Evolutionary conservation across 2,113 vertebrate genomes (phyloP).

Genomic region (Tringa solitaria): DNA sequence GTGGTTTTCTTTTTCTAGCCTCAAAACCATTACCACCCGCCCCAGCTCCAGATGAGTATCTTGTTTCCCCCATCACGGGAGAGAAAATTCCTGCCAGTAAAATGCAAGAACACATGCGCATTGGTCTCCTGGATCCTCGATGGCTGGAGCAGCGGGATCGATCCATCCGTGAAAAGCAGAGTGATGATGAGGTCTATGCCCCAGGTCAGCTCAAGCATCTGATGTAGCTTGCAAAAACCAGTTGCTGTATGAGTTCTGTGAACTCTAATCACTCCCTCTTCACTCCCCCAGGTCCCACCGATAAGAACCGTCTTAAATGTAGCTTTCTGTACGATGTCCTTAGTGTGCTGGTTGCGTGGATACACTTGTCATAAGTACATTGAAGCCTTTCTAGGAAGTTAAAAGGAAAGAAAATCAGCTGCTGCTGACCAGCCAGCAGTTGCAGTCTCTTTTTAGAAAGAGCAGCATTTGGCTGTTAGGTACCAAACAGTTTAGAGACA

Average conservation of each 20-base stretch:
- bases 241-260: neutral
- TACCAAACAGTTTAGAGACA: neutral
- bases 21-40: slow-evolving; percentile 83
- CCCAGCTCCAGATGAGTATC: slow-evolving; percentile 86
- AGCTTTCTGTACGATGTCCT: neutral
- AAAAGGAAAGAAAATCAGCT: neutral
- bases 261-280: neutral
- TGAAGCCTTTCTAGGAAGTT: neutral
- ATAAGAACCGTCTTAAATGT: neutral
- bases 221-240: accelerated
- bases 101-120: slow-evolving; percentile 99
- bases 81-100: slow-evolving; percentile 98
- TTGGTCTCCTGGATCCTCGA: slow-evolving; percentile 94
- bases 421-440: neutral
- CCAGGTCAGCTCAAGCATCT: slow-evolving; percentile 72
- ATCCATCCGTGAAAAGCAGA: slow-evolving; percentile 94
- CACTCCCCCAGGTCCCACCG: accelerated
- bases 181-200: slow-evolving; percentile 95
- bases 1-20: slow-evolving; percentile 72
- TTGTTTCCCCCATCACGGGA: slow-evolving; percentile 97
- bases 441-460: neutral
- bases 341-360: neutral
- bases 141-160: slow-evolving; percentile 98
- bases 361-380: neutral
- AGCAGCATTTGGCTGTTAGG: accelerated